Conservation (phyloP, 2,113 vertebrate genomes). For the Corythoichthys intestinalis region DNA sequence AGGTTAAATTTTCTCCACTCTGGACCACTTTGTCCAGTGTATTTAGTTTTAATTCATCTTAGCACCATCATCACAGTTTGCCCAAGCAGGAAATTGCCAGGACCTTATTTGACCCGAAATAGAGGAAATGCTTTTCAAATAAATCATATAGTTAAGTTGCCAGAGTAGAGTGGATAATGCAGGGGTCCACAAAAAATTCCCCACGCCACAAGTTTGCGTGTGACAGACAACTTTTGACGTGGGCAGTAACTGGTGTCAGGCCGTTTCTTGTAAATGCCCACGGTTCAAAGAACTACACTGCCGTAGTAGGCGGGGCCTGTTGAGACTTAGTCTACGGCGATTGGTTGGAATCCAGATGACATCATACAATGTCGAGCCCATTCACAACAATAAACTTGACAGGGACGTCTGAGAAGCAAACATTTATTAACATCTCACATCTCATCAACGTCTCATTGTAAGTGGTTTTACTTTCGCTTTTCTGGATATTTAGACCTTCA, state of each 20-base stretch:
- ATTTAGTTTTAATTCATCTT: not conserved
- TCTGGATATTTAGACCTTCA: not conserved
- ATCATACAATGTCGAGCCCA: constrained; percentile 22
- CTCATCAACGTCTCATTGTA: constrained; percentile 26
- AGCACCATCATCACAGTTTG: not conserved
- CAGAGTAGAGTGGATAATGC: constrained; percentile 17
- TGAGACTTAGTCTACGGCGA: not conserved
- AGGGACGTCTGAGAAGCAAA: not conserved
- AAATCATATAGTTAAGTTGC: not conserved
- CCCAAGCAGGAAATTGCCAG: not conserved
- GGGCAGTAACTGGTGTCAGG: constrained; percentile 45
- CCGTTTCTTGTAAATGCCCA: constrained; percentile 84
- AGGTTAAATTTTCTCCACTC: too few relatives aligned
- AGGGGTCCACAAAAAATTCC: constrained; percentile 44
- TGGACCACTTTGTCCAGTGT: too few relatives aligned
- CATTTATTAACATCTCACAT: constrained; percentile 19
- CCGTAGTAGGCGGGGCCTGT: constrained; percentile 31
- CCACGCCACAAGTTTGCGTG: constrained; percentile 45
- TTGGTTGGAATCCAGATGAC: constrained; percentile 53
- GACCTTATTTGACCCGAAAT: not conserved
- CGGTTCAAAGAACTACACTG: constrained; percentile 71
- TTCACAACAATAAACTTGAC: constrained; percentile 49
- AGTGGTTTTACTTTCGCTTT: constrained; percentile 28
- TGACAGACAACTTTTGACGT: constrained; percentile 46
- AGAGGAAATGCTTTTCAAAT: not conserved